These are phyloP conservation scores for Saccostrea echinata DNA, from an alignment of 1,140 invertebrate genomes.

Conservation along the genomic window DNA sequence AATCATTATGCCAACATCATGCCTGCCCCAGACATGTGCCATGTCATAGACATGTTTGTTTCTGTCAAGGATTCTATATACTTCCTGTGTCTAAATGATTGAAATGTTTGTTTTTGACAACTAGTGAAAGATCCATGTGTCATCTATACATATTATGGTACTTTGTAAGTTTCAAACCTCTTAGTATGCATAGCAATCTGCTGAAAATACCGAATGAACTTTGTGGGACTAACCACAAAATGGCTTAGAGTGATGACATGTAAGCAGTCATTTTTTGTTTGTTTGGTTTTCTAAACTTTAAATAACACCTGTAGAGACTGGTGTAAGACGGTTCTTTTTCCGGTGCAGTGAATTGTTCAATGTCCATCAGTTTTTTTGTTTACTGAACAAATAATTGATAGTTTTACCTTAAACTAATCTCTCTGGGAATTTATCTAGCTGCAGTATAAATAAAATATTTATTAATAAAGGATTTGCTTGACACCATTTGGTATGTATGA, in stretches of 20 bases:
- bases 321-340: neutral
- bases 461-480: neutral
- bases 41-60: neutral
- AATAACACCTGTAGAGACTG: neutral
- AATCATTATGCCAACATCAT: neutral
- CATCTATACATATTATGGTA: neutral
- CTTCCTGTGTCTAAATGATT: constrained; percentile 24
- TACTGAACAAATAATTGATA: neutral
- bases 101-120: constrained; percentile 24
- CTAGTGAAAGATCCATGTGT: constrained; percentile 15
- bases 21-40: neutral
- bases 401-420: neutral
- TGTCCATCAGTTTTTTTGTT: neutral
- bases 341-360: neutral
- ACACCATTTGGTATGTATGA: constrained; percentile 4
- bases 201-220: neutral
- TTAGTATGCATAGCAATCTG: constrained; percentile 23
- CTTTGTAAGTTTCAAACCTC: constrained; percentile 1
- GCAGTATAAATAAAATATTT: neutral
- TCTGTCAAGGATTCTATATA: neutral
- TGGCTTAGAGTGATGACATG: neutral
- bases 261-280: constrained; percentile 7
- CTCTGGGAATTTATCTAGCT: neutral
- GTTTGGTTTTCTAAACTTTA: constrained; percentile 10
- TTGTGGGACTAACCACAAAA: neutral